Conservation (phyloP, 1,140 invertebrate species). For the Stegodyphus mimosarum region DNA sequence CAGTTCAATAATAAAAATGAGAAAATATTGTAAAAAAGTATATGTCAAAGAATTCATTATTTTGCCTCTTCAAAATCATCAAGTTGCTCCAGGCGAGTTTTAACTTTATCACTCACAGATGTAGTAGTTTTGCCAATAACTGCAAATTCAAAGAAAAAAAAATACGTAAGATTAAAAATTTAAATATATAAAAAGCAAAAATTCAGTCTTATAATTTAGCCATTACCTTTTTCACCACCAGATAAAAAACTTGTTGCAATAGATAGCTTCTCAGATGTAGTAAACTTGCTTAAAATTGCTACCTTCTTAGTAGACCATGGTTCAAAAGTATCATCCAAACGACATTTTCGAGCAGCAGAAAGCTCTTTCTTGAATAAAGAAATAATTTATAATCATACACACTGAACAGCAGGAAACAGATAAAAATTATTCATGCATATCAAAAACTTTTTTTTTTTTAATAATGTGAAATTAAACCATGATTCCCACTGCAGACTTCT, state of each 20-base stretch:
- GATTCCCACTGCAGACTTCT: not conserved
- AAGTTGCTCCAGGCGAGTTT: conserved; percentile 89
- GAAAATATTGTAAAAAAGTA: too few species aligned
- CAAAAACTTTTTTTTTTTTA: not conserved
- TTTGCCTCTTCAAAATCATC: conserved; percentile 93
- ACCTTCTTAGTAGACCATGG: conserved; percentile 80
- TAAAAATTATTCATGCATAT: not conserved
- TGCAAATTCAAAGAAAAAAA: conserved; percentile 67
- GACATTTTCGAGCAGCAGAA: conserved; percentile 63
- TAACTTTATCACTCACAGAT: conserved; percentile 87
- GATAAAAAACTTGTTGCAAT: conserved; percentile 88
- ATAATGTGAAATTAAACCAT: not conserved
- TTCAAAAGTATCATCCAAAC: conserved; percentile 73
- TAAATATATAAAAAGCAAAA: not conserved
- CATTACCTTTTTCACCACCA: conserved; percentile 81
- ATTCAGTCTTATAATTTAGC: not conserved
- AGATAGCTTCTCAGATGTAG: conserved; percentile 89
- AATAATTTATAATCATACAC: not conserved
- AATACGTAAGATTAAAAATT: not conserved
- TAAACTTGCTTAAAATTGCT: conserved; percentile 86
- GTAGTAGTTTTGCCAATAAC: conserved; percentile 82
- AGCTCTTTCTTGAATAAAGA: conserved; percentile 71
- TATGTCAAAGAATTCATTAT: not conserved
- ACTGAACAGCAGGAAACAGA: not conserved
- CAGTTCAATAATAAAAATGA: too few species aligned